Evolutionary conservation across 2,888 invertebrate species (phyloP).

Genomic region (Xestia c-nigrum): DNA sequence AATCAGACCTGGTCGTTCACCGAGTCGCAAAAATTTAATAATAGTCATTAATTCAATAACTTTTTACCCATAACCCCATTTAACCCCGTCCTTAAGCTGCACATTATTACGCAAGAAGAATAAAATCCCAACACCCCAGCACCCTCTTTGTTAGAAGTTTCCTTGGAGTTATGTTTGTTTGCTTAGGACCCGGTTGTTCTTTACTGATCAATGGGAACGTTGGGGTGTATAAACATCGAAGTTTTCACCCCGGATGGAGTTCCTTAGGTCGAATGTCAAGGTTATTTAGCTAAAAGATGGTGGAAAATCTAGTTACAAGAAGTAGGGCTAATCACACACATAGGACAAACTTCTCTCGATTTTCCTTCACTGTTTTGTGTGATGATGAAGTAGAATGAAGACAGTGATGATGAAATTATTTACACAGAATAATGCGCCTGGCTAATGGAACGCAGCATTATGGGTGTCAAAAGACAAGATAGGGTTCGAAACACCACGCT

Average conservation of each 20-base stretch:
- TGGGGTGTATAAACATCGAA: constrained; percentile 47
- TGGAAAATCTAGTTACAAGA: not conserved
- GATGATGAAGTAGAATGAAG: too few relatives aligned
- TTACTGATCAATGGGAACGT: constrained; percentile 59
- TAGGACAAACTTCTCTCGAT: too few relatives aligned
- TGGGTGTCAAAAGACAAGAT: too few relatives aligned
- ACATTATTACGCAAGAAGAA: constrained; percentile 28
- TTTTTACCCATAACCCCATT: not conserved
- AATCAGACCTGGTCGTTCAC: too few relatives aligned
- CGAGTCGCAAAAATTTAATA: not conserved
- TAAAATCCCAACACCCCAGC: constrained; percentile 23
- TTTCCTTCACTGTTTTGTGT: too few relatives aligned
- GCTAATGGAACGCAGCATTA: too few relatives aligned
- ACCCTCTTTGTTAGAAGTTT: constrained; percentile 56
- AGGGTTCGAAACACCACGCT: too few relatives aligned
- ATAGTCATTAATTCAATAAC: not conserved
- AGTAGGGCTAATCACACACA: not conserved
- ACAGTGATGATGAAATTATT: too few relatives aligned
- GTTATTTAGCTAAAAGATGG: constrained; percentile 7
- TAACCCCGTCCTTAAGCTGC: constrained; percentile 3
- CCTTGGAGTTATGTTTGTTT: constrained; percentile 56
- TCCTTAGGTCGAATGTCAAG: constrained; percentile 17
- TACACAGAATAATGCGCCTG: too few relatives aligned
- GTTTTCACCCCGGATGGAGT: constrained; percentile 19
- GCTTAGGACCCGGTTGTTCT: constrained; percentile 57